Percentiles rank a stretch among this genome's conserved stretches.
These are phyloP conservation scores for Drosophila yakuba DNA, from an alignment of 1,140 invertebrate species.

Conservation along the genomic window DNA sequence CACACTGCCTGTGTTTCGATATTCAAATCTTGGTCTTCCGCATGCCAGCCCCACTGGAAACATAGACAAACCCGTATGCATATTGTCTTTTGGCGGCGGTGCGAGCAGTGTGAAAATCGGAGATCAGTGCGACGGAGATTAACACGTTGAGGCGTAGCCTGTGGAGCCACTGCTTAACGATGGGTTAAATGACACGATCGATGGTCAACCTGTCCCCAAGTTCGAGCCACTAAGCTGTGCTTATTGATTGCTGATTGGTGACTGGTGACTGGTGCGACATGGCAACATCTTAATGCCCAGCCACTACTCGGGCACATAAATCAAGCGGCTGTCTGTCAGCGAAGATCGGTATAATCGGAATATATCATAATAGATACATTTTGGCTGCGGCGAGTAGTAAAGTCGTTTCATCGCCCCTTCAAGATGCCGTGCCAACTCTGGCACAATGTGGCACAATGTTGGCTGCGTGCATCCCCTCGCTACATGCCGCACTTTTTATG, in stretches of 20 bases:
- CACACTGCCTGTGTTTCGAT: too few species aligned
- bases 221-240: slow-evolving; percentile 41
- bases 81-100: neutral
- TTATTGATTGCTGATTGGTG: slow-evolving; percentile 60
- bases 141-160: slow-evolving; percentile 48
- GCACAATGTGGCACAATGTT: slow-evolving; percentile 50
- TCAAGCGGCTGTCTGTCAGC: slow-evolving; percentile 13
- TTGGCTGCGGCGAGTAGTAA: neutral
- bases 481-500: slow-evolving; percentile 40
- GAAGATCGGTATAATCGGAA: slow-evolving; percentile 1
- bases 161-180: slow-evolving; percentile 7
- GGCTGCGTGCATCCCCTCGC: slow-evolving; percentile 29
- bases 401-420: too few species aligned
- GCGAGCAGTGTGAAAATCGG: slow-evolving; percentile 41
- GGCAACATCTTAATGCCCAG: slow-evolving; percentile 43
- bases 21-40: slow-evolving; percentile 40
- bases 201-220: slow-evolving; percentile 69
- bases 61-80: neutral
- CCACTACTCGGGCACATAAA: slow-evolving; percentile 26
- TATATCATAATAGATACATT: slow-evolving; percentile 9
- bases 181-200: slow-evolving; percentile 74
- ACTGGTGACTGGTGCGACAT: slow-evolving; percentile 8
- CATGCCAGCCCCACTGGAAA: slow-evolving; percentile 40
- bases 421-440: slow-evolving; percentile 22
- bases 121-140: slow-evolving; percentile 60